phyloP scores from a whole-genome alignment of 2,888 invertebrate species.

The Drosophila testacea region DNA sequence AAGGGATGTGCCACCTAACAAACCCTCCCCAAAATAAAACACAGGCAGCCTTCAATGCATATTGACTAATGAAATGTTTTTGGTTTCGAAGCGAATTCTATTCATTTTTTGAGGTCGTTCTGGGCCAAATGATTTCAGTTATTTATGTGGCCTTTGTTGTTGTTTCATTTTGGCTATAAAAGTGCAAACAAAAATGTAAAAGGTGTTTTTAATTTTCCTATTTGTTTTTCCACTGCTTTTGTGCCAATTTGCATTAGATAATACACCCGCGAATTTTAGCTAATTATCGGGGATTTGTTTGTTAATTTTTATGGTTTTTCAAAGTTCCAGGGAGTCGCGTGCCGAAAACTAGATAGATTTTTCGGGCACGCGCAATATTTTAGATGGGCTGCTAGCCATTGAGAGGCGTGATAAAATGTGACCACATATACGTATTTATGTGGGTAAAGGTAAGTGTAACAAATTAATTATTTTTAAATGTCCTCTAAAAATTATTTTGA shows the following conservation, averaged over 20 bases:
- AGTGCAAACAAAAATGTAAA: conserved; percentile 16
- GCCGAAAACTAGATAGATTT: conserved; percentile 14
- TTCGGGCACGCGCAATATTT: conserved; percentile 54
- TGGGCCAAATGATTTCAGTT: conserved; percentile 80
- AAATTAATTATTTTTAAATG: not conserved
- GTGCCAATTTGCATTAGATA: conserved; percentile 74
- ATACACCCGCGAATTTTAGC: conserved; percentile 71
- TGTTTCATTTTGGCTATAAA: conserved; percentile 34
- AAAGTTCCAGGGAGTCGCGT: conserved; percentile 37
- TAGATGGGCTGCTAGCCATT: not conserved
- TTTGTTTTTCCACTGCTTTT: conserved; percentile 35
- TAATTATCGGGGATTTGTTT: conserved; percentile 78
- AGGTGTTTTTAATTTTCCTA: conserved; percentile 22
- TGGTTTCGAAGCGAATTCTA: conserved; percentile 28
- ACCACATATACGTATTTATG: conserved; percentile 4
- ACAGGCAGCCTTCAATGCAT: conserved; percentile 48
- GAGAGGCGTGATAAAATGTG: conserved; percentile 17
- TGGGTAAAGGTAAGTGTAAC: not conserved
- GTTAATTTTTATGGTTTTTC: conserved; percentile 48
- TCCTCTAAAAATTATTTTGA: no score
- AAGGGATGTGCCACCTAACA: conserved; percentile 11
- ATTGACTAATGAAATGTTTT: conserved; percentile 73
- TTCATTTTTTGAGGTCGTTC: conserved; percentile 75
- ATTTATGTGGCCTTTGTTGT: conserved; percentile 75
- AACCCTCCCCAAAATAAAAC: conserved; percentile 8